Conservation (phyloP, 2,113 vertebrate genomes). For the human region DNA sequence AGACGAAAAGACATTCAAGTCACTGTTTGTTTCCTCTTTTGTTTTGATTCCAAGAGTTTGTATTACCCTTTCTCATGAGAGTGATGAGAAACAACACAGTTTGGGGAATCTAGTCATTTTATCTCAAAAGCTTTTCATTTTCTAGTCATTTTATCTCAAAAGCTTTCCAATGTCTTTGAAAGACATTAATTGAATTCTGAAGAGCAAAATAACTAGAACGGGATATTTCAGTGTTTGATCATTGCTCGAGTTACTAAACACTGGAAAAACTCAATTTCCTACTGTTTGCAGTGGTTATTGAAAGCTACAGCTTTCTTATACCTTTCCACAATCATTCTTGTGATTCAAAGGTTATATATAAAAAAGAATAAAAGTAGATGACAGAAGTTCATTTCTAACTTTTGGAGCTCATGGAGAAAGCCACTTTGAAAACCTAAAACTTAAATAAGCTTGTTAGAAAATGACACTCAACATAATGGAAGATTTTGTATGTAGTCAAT, state of each 20-base stretch:
- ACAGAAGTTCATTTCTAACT: neutral
- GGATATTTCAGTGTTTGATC: neutral
- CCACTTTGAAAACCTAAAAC: neutral
- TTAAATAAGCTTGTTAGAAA: neutral
- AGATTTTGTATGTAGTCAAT: neutral
- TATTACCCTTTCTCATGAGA: neutral
- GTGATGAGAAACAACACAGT: slow-evolving; percentile 41
- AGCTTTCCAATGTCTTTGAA: slow-evolving; percentile 19
- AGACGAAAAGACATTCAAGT: neutral
- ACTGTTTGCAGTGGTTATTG: neutral
- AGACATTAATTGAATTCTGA: slow-evolving; percentile 35
- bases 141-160: slow-evolving; percentile 46
- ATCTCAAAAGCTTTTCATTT: neutral
- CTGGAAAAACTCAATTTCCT: slow-evolving; percentile 13
- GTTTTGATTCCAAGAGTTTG: neutral
- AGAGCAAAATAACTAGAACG: slow-evolving; percentile 17
- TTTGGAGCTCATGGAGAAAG: neutral
- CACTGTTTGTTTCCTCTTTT: slow-evolving; percentile 13
- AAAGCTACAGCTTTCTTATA: neutral
- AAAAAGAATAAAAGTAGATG: neutral
- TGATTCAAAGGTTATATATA: neutral
- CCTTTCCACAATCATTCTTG: neutral
- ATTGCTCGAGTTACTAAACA: slow-evolving; percentile 1
- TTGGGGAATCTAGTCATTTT: slow-evolving; percentile 43
- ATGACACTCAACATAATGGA: neutral